These are phyloP conservation scores for Meiosimyza decipiens DNA, from an alignment of 2,888 invertebrate genomes.

Conservation along the genomic window DNA sequence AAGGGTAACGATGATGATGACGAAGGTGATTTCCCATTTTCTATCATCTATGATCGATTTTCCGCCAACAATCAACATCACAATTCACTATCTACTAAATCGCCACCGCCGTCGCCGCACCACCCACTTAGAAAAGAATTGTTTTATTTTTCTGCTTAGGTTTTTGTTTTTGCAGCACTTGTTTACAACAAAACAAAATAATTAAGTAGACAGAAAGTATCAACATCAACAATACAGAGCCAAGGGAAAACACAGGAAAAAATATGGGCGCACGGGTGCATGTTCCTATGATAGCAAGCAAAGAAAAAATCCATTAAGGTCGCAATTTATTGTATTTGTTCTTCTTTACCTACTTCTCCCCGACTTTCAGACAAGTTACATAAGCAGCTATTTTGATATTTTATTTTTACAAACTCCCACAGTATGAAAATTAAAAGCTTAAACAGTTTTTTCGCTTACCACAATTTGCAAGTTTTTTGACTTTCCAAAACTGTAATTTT, in stretches of 20 bases:
- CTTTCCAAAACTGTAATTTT: too few relatives aligned
- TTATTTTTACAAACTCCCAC: too few relatives aligned
- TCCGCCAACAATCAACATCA: slow-evolving; percentile 1
- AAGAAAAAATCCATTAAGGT: too few relatives aligned
- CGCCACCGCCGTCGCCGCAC: too few relatives aligned
- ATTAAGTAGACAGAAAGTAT: not conserved
- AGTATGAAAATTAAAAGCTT: too few relatives aligned
- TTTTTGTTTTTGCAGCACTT: slow-evolving; percentile 21
- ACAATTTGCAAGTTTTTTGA: too few relatives aligned
- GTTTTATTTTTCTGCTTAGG: not conserved
- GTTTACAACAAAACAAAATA: not conserved
- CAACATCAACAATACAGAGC: not conserved
- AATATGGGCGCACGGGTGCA: not conserved
- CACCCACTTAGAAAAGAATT: not conserved
- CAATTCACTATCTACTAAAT: not conserved
- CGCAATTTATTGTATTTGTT: too few relatives aligned
- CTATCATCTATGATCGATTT: slow-evolving; percentile 21
- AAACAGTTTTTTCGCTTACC: too few relatives aligned
- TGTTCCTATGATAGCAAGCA: too few relatives aligned
- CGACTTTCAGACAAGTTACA: too few relatives aligned
- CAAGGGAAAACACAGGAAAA: not conserved
- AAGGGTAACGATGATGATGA: not conserved
- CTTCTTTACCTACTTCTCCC: too few relatives aligned
- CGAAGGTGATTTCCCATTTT: not conserved
- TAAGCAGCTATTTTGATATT: too few relatives aligned